A percentile compares a stretch with the other conserved stretches of the same genome.
Conservation (phyloP, 2,797 vertebrate species). For the Xenops minutus region DNA sequence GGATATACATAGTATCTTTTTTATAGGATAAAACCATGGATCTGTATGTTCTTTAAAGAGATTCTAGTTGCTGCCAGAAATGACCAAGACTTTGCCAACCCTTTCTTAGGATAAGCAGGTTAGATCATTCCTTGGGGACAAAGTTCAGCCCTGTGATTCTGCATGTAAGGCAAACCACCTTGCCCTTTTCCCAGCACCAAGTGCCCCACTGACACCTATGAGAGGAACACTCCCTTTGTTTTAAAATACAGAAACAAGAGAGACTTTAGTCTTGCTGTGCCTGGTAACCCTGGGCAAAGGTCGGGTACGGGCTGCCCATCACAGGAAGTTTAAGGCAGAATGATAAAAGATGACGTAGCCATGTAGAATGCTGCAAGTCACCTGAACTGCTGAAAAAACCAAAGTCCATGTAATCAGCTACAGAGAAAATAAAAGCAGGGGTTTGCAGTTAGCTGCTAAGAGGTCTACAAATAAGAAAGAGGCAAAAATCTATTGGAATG, state of each 20-base stretch:
- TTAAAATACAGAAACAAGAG: background rate
- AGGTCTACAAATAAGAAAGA: background rate
- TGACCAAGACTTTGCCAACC: background rate
- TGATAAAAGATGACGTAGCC: background rate
- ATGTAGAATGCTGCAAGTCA: background rate
- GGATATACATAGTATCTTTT: background rate
- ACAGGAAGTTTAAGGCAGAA: background rate
- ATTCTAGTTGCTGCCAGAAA: background rate
- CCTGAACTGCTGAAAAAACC: background rate
- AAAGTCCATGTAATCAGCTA: background rate
- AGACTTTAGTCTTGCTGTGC: background rate
- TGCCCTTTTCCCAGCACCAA: background rate
- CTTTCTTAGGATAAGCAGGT: background rate
- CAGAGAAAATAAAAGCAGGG: background rate
- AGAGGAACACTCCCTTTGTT: background rate
- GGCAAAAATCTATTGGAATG: background rate
- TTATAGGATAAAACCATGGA: background rate
- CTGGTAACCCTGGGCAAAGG: background rate
- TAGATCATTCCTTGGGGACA: background rate
- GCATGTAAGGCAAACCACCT: background rate
- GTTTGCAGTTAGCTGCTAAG: background rate
- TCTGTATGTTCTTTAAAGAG: background rate
- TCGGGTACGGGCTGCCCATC: background rate
- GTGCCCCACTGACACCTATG: background rate
- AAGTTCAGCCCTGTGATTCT: background rate